Evolutionary conservation across 37 sponge, comb jelly and placozoan species (phyloP).

Genomic region (Hexactinellida sp.): DNA sequence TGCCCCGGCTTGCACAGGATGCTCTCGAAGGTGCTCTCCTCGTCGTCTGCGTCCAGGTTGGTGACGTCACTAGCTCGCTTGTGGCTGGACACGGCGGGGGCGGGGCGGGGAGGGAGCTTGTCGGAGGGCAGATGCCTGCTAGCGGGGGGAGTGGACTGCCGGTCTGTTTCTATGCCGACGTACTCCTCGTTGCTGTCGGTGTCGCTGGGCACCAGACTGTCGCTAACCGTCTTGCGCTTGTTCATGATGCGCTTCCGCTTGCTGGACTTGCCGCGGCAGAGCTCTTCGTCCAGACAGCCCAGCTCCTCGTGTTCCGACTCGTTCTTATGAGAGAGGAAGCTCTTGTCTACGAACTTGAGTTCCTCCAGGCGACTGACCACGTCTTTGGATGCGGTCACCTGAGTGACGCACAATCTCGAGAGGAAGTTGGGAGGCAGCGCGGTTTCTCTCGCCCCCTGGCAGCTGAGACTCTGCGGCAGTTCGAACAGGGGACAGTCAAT

Average conservation of each 20-base stretch:
- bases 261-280: background rate
- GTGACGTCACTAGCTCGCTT: background rate
- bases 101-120: background rate
- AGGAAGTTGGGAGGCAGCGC: background rate
- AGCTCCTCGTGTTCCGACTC: background rate
- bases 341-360: background rate
- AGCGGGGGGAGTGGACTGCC: background rate
- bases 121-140: background rate
- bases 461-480: background rate
- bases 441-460: background rate
- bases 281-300: background rate
- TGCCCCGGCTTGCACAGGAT: background rate
- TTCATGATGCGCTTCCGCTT: background rate
- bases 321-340: background rate
- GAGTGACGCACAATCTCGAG: background rate
- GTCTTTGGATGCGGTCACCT: background rate
- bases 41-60: slow-evolving; percentile 1
- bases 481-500: background rate
- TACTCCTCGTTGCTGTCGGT: background rate
- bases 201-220: background rate
- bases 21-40: background rate
- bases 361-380: background rate
- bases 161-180: background rate
- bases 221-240: background rate
- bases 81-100: background rate